Percentiles rank a stretch among this genome's conserved stretches.
Conservation (phyloP, 1,140 invertebrate species). For the Epicauta chinensis region DNA sequence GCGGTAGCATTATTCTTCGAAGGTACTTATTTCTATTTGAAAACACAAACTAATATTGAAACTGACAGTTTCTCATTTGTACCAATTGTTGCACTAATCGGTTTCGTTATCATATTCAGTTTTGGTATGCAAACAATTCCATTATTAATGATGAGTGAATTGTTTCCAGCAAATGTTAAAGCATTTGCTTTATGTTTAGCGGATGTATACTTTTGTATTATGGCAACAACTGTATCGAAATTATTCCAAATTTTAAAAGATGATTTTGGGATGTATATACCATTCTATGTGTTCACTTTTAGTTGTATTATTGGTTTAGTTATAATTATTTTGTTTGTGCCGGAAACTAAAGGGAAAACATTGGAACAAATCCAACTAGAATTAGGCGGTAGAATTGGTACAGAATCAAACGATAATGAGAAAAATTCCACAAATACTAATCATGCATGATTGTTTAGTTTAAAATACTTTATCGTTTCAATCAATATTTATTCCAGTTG, state of each 20-base stretch:
- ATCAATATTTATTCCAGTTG: too few species aligned
- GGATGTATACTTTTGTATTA: constrained; percentile 62
- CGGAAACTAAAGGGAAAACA: not conserved
- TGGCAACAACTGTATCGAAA: constrained; percentile 68
- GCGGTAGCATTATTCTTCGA: constrained; percentile 49
- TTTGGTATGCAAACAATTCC: constrained; percentile 66
- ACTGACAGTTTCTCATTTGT: constrained; percentile 36
- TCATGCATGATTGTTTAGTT: not conserved
- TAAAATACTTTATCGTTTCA: not conserved
- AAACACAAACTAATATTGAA: constrained; percentile 26
- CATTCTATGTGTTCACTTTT: constrained; percentile 2
- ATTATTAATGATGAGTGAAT: constrained; percentile 64
- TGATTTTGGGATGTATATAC: constrained; percentile 54
- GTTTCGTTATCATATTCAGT: constrained; percentile 64
- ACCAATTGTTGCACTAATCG: constrained; percentile 58
- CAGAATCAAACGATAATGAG: not conserved
- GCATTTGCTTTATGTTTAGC: constrained; percentile 62
- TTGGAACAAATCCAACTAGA: not conserved
- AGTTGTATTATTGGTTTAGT: not conserved
- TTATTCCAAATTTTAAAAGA: constrained; percentile 61
- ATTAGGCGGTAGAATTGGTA: not conserved
- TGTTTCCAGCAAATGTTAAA: constrained; percentile 65
- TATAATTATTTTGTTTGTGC: not conserved
- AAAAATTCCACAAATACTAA: not conserved
- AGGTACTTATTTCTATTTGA: constrained; percentile 51